phyloP scores from a whole-genome alignment of 2,888 invertebrate genomes.

The Apoda limacodes region DNA sequence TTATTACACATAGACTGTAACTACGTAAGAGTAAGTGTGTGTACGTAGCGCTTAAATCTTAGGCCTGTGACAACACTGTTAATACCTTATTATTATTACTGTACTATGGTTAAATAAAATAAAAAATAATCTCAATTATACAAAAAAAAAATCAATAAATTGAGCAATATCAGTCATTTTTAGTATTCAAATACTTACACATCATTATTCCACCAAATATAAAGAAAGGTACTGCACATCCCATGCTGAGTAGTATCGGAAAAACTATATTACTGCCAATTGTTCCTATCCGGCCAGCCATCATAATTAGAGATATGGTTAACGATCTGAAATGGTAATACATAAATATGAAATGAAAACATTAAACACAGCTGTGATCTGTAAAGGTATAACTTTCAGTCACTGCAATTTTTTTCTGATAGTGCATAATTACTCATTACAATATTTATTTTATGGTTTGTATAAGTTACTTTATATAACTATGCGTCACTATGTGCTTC shows the following conservation, averaged over 20 bases:
- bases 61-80: neutral
- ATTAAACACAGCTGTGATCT: too few relatives aligned
- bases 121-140: neutral
- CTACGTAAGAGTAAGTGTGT: too few relatives aligned
- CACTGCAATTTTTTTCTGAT: too few relatives aligned
- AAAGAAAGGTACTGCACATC: constrained; percentile 39
- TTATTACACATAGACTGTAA: too few relatives aligned
- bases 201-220: constrained; percentile 33
- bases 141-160: neutral
- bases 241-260: constrained; percentile 36
- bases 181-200: constrained; percentile 25
- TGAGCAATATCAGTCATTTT: neutral
- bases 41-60: too few relatives aligned
- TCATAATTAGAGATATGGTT: constrained; percentile 40
- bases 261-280: constrained; percentile 37
- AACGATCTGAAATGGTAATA: constrained; percentile 41
- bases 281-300: constrained; percentile 35
- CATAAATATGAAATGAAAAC: too few relatives aligned
- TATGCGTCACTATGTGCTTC: too few relatives aligned
- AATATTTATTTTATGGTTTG: too few relatives aligned
- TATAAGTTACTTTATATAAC: too few relatives aligned
- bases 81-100: neutral
- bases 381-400: too few relatives aligned
- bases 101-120: neutral
- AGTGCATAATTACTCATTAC: too few relatives aligned